Evolutionary conservation across 2,888 invertebrate genomes (phyloP), one percentile per base, ranked within the genome.

Genomic region (Cataglyphis altisquamis): DNA sequence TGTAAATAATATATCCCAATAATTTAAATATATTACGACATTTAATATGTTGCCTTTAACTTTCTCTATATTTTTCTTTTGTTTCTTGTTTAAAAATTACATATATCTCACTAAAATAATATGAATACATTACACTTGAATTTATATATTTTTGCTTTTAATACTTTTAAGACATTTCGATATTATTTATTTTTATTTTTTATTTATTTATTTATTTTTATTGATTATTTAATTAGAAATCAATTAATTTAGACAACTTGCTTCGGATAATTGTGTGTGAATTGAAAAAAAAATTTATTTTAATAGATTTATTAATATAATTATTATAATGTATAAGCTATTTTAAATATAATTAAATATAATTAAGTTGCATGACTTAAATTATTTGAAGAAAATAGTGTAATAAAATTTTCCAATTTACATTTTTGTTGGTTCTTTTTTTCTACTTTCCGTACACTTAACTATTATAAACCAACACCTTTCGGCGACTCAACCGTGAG

Each of bases 341-440:
- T 67, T 66, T 87, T 83, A 60, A 68, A 84, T 66, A 75, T 85
- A 84, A 77, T 83, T 73, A 83, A n/a, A n/a, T n/a, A n/a, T n/a
- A n/a, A n/a, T n/a, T n/a, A n/a, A n/a, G 15, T 21, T 41, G 6
- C 15, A 57, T 12, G 32, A 45, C 3, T 15, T 32, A 45, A 60
- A 39, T 70, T 55, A 29, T 45, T 32, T 18, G 10, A 32, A 68
- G 29, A 15, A 8, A 57, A 15, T 64, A 5, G 1, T 21, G 3
- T 41, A 70, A 18, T n/a, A n/a, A 15, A 55, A 29, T 25, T 45
- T 18, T 41, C n/a, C 15, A 6, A 55, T 18, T 57, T 12, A 21
- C 0, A 8, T 60, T 18, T 57, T 41, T 21, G 21, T 21, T 21
- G 21, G 45, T 41, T 52, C 8, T 52, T 52, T 52, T 41, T 78